phyloP scores from a whole-genome alignment of 2,888 invertebrate genomes.

The Hipparchia semele region DNA sequence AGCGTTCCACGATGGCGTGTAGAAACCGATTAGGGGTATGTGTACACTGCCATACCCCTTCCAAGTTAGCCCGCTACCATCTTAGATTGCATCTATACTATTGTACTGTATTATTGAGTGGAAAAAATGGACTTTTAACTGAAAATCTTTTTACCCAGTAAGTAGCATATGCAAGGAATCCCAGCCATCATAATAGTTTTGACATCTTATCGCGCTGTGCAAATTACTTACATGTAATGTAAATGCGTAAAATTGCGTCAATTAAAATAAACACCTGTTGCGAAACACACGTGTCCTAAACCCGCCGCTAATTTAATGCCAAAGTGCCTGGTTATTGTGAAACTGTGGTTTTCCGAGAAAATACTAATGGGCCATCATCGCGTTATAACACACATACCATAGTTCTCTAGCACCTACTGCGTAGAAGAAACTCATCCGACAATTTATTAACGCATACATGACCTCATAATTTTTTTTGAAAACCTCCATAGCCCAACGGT shows the following conservation, averaged over 20 bases:
- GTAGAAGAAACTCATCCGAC: neutral
- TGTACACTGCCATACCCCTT: too few relatives aligned
- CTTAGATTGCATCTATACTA: too few relatives aligned
- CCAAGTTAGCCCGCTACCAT: too few relatives aligned
- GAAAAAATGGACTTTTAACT: too few relatives aligned
- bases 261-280: constrained; percentile 31
- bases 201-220: neutral
- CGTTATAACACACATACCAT: neutral
- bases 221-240: constrained; percentile 7
- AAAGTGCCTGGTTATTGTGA: constrained; percentile 22
- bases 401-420: neutral
- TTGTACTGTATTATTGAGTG: too few relatives aligned
- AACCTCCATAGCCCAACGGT: too few relatives aligned
- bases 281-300: constrained; percentile 30
- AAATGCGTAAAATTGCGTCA: constrained; percentile 32
- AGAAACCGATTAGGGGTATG: too few relatives aligned
- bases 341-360: constrained; percentile 22
- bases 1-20: too few relatives aligned
- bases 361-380: constrained; percentile 16
- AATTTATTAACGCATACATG: too few relatives aligned
- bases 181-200: neutral
- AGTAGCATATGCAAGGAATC: neutral
- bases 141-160: too few relatives aligned
- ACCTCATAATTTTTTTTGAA: too few relatives aligned
- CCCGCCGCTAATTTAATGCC: constrained; percentile 26